Conservation (phyloP, 2,797 vertebrate genomes). For the Acanthurus lineatus region DNA sequence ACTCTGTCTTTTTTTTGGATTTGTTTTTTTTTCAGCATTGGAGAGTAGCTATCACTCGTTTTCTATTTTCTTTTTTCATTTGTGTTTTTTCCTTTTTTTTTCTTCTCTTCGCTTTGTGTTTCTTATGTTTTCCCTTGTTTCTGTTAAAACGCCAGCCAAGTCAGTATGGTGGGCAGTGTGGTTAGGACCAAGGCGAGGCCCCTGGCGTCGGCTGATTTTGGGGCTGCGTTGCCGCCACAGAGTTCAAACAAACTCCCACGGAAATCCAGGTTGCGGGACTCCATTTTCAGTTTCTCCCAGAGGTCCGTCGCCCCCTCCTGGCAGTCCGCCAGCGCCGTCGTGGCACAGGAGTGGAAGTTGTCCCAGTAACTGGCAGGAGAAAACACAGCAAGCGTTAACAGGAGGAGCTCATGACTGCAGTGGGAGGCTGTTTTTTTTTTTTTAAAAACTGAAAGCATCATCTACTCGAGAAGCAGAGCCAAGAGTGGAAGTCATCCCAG, state of each 20-base stretch:
- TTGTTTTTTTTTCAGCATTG: slow-evolving; percentile 45
- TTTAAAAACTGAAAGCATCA: slow-evolving; percentile 27
- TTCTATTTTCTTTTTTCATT: slow-evolving; percentile 48
- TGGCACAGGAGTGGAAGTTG: slow-evolving; percentile 96
- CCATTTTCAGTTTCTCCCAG: slow-evolving; percentile 98
- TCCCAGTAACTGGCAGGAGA: slow-evolving; percentile 93
- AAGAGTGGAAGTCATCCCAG: slow-evolving; percentile 52
- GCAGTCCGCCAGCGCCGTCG: slow-evolving; percentile 96
- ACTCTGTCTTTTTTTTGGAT: slow-evolving; percentile 46
- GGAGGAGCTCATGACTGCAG: slow-evolving; percentile 31
- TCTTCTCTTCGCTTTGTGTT: slow-evolving; percentile 34
- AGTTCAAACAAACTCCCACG: slow-evolving; percentile 98
- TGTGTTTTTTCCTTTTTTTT: slow-evolving; percentile 45
- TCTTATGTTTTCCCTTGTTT: slow-evolving; percentile 46
- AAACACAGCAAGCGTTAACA: slow-evolving; percentile 66
- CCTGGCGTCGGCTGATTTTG: slow-evolving; percentile 73
- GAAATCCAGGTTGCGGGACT: slow-evolving; percentile 96
- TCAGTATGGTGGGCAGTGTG: slow-evolving; percentile 89
- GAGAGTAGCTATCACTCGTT: slow-evolving; percentile 44
- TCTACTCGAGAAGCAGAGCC: slow-evolving; percentile 39
- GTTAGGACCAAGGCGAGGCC: slow-evolving; percentile 86
- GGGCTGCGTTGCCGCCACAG: slow-evolving; percentile 88
- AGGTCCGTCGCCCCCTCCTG: slow-evolving; percentile 96
- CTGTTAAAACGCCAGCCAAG: slow-evolving; percentile 92
- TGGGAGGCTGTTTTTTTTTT: slow-evolving; percentile 33